Conservation (phyloP, 1,140 invertebrate species). For the Drosophila rufa region DNA sequence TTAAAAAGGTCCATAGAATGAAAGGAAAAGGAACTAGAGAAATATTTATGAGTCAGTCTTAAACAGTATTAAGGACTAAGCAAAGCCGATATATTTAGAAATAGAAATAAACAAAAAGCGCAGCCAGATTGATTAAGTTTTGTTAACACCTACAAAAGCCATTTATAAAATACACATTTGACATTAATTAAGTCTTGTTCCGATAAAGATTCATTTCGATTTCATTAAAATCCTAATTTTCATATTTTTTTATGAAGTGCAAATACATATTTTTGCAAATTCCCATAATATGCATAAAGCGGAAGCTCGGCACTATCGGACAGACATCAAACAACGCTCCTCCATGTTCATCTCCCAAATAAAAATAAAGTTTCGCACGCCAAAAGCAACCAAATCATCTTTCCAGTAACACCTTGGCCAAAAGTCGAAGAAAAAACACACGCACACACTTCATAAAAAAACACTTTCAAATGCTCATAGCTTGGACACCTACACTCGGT, state of each 20-base stretch:
- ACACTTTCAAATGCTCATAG: constrained; percentile 62
- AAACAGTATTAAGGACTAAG: too few relatives aligned
- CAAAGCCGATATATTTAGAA: too few relatives aligned
- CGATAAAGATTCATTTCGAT: too few relatives aligned
- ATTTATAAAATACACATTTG: background rate
- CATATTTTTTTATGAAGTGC: constrained; percentile 1
- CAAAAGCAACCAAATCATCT: constrained; percentile 54
- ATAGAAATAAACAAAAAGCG: too few relatives aligned
- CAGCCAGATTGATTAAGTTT: too few relatives aligned
- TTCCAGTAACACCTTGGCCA: constrained; percentile 36
- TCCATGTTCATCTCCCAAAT: constrained; percentile 25
- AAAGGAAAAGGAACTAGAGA: too few relatives aligned
- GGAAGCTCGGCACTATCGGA: constrained; percentile 34
- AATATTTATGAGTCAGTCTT: too few relatives aligned
- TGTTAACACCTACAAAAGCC: too few relatives aligned
- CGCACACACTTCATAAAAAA: constrained; percentile 30
- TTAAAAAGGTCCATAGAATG: too few relatives aligned
- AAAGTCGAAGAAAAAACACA: constrained; percentile 12
- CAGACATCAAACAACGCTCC: constrained; percentile 31
- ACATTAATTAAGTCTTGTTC: background rate
- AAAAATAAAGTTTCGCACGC: constrained; percentile 61
- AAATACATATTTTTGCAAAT: constrained; percentile 23
- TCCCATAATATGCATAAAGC: constrained; percentile 52
- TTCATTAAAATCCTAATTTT: background rate
- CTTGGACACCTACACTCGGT: constrained; percentile 59